These are phyloP conservation scores for Chloebia gouldiae DNA, from an alignment of 2,113 vertebrate species.

Conservation along the genomic window DNA sequence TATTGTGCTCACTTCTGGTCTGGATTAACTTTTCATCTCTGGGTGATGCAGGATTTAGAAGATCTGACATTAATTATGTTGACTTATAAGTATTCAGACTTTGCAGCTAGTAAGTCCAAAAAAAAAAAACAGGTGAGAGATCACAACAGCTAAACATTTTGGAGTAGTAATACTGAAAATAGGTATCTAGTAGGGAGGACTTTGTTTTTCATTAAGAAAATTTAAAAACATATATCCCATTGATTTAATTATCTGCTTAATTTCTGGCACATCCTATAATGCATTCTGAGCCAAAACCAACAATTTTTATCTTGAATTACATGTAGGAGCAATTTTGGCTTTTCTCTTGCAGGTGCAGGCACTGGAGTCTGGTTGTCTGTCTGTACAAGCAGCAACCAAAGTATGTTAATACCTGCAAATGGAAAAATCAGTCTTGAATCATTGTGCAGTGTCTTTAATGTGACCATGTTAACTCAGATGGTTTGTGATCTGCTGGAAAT, in stretches of 20 bases:
- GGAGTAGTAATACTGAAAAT: not conserved
- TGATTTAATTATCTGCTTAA: not conserved
- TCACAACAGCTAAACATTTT: not conserved
- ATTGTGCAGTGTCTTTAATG: not conserved
- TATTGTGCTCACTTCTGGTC: not conserved
- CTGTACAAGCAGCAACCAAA: not conserved
- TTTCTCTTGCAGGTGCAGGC: not conserved
- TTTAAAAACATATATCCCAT: not conserved
- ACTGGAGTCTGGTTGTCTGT: not conserved
- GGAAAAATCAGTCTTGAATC: not conserved
- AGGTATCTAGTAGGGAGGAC: not conserved
- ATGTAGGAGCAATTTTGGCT: not conserved
- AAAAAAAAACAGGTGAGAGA: not conserved
- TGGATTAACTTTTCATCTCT: not conserved
- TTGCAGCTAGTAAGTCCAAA: not conserved
- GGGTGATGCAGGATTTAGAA: not conserved
- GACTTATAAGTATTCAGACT: not conserved
- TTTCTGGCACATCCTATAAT: not conserved
- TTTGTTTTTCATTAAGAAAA: not conserved
- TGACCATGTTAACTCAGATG: not conserved
- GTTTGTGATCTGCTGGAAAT: not conserved
- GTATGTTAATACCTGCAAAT: not conserved
- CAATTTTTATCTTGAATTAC: not conserved
- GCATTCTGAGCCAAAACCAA: not conserved
- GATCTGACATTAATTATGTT: not conserved